Percentiles rank a stretch among this genome's conserved stretches.
Conservation (phyloP, 1,140 invertebrate genomes). For the Chionoecetes opilio region DNA sequence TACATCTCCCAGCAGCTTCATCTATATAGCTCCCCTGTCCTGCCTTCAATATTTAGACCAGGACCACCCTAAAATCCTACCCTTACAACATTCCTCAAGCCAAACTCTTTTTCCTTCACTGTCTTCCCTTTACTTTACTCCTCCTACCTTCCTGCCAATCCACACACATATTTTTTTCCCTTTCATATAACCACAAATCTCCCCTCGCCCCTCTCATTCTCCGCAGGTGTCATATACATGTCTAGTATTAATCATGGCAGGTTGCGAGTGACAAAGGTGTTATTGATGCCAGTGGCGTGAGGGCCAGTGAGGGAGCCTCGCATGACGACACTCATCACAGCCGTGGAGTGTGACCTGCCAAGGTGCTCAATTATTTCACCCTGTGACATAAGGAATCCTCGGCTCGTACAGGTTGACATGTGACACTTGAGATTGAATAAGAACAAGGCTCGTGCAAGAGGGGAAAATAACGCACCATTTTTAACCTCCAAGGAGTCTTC, state of each 20-base stretch:
- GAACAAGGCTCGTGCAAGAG: not conserved
- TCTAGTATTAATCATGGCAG: not conserved
- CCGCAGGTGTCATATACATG: not conserved
- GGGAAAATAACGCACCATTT: not conserved
- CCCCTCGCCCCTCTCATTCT: constrained; percentile 1
- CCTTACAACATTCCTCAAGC: not conserved
- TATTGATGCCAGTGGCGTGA: not conserved
- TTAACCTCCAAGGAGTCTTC: not conserved
- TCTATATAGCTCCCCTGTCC: not conserved
- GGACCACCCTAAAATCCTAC: not conserved
- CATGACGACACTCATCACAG: not conserved
- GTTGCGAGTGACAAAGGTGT: not conserved
- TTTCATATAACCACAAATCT: not conserved
- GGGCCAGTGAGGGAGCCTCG: not conserved
- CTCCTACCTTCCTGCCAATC: not conserved
- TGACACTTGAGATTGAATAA: not conserved
- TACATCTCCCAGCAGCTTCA: not conserved
- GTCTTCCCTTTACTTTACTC: not conserved
- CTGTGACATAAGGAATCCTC: not conserved
- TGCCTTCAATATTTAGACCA: not conserved
- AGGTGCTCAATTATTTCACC: not conserved
- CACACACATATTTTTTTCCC: not conserved
- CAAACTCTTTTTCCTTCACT: not conserved
- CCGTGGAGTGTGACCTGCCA: not conserved
- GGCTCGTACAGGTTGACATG: not conserved